A percentile compares a stretch with the other conserved stretches of the same genome.
phyloP scores from a whole-genome alignment of 2,888 invertebrate species.

The Crossocerus cetratus region DNA sequence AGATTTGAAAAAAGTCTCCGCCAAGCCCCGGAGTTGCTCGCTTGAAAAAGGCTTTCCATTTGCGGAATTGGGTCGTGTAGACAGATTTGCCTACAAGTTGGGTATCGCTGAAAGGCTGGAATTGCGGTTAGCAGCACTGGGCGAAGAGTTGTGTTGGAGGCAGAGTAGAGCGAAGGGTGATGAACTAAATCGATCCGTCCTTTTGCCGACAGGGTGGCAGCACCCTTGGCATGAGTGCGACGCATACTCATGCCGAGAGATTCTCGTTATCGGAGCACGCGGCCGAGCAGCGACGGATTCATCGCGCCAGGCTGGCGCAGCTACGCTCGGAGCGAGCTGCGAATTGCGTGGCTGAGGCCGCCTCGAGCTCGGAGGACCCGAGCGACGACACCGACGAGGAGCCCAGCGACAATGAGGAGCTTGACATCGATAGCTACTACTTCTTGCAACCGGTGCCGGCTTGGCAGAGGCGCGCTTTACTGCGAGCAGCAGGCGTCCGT shows the following conservation, averaged over 20 bases:
- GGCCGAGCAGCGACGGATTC: constrained; percentile 90
- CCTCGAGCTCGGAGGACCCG: constrained; percentile 87
- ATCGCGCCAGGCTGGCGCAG: constrained; percentile 87
- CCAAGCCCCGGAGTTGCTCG: too few relatives aligned
- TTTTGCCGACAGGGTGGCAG: constrained; percentile 69
- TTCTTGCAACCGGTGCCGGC: constrained; percentile 96
- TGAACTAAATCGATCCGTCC: constrained; percentile 21
- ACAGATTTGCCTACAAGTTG: too few relatives aligned
- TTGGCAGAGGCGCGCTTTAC: constrained; percentile 90
- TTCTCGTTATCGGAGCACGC: constrained; percentile 94
- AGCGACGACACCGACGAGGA: constrained; percentile 90
- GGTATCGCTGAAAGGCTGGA: too few relatives aligned
- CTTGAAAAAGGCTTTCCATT: too few relatives aligned
- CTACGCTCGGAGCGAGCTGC: constrained; percentile 84
- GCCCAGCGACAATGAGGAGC: constrained; percentile 88
- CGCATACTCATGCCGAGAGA: constrained; percentile 83
- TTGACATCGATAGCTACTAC: constrained; percentile 93
- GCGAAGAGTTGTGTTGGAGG: too few relatives aligned
- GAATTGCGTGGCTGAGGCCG: constrained; percentile 75
- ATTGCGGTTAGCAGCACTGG: too few relatives aligned
- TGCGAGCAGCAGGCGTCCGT: constrained; percentile 94
- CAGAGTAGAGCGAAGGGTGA: not conserved
- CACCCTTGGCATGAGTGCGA: constrained; percentile 94
- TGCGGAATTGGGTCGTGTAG: too few relatives aligned
- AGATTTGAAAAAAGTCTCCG: too few relatives aligned